Percentiles rank a stretch among this genome's conserved stretches.
These are phyloP conservation scores for Brachyopa scutellaris DNA, from an alignment of 2,888 invertebrate genomes.

Conservation along the genomic window DNA sequence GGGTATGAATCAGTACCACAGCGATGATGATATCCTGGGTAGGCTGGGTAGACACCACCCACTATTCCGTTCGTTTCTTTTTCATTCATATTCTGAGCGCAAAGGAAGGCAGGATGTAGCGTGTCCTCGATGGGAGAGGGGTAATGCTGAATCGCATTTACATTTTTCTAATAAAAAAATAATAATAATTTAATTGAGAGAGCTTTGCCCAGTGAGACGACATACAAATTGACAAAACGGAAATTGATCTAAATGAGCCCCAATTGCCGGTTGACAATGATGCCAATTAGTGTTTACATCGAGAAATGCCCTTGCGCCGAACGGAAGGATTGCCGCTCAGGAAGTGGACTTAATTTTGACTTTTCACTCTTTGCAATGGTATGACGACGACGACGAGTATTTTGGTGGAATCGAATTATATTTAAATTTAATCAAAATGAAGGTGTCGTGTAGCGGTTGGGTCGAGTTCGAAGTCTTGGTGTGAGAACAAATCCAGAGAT, in stretches of 20 bases:
- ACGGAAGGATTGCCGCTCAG: no score
- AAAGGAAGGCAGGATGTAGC: conserved; percentile 45
- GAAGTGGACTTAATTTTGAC: no score
- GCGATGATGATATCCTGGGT: conserved; percentile 46
- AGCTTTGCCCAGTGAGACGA: background rate
- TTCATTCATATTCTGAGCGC: conserved; percentile 20
- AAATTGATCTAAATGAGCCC: conserved; percentile 51
- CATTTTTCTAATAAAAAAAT: conserved; percentile 60
- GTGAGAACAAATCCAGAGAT: no score
- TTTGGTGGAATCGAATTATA: background rate
- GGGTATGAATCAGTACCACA: conserved; percentile 57
- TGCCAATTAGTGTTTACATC: conserved; percentile 30
- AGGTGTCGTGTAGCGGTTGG: no score
- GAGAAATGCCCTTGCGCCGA: background rate
- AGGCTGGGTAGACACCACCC: conserved; percentile 49
- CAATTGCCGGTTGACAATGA: conserved; percentile 51
- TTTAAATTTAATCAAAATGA: background rate
- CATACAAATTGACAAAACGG: conserved; percentile 24
- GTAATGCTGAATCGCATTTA: conserved; percentile 41
- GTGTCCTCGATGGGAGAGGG: background rate
- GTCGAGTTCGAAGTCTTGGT: no score
- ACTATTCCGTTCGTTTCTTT: conserved; percentile 31
- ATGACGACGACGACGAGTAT: no score
- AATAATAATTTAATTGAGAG: conserved; percentile 56
- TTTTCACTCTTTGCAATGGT: no score